Percentiles rank a stretch among this genome's conserved stretches.
These are phyloP conservation scores for Turritopsis rubra DNA, from an alignment of 30 jellyfish, hydroid and myxozoan genomes.

Conservation along the genomic window DNA sequence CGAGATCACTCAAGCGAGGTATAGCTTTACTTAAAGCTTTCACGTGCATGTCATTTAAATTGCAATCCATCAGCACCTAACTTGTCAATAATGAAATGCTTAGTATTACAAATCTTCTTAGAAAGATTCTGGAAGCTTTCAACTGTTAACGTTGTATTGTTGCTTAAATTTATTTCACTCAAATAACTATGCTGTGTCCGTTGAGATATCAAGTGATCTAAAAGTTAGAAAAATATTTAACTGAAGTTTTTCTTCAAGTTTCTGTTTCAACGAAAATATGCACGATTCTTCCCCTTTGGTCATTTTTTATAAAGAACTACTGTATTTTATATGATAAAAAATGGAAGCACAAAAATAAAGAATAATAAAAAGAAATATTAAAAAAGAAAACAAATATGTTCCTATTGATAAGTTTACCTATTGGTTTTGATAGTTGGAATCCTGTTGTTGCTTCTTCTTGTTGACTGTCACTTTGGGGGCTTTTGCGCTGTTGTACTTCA, in stretches of 20 bases:
- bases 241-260: too few relatives aligned
- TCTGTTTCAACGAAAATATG: not conserved
- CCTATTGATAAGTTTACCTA: not conserved
- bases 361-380: too few relatives aligned
- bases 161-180: not conserved
- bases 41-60: not conserved
- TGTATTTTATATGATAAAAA: too few relatives aligned
- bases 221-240: too few relatives aligned
- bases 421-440: too few relatives aligned
- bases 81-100: not conserved
- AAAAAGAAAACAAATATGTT: too few relatives aligned
- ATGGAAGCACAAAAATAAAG: too few relatives aligned
- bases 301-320: too few relatives aligned
- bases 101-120: not conserved
- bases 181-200: not conserved
- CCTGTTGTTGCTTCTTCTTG: not conserved
- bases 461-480: not conserved
- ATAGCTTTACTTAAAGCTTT: not conserved
- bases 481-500: not conserved
- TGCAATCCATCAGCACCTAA: not conserved
- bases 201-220: not conserved
- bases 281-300: not conserved
- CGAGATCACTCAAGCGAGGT: not conserved
- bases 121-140: not conserved
- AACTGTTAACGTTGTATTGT: not conserved